These are phyloP conservation scores for Heteronetta atricapilla DNA, from an alignment of 2,113 vertebrate genomes.

Conservation along the genomic window DNA sequence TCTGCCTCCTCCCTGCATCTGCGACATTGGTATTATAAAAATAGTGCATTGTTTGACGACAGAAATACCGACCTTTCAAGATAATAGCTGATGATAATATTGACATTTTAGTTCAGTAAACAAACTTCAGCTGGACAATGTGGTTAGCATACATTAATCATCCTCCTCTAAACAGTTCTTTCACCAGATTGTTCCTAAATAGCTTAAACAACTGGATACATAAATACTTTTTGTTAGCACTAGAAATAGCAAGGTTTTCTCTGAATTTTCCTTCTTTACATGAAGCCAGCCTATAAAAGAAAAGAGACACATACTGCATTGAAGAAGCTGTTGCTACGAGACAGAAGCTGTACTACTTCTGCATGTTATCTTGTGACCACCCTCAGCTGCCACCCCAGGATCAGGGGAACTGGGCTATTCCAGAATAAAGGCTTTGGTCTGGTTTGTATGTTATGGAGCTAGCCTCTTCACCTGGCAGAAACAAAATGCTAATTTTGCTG, in stretches of 20 bases:
- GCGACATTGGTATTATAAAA: conserved; percentile 15
- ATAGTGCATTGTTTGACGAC: not conserved
- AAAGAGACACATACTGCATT: not conserved
- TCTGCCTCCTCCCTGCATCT: not conserved
- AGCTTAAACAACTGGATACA: not conserved
- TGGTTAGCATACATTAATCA: not conserved
- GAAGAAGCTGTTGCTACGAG: not conserved
- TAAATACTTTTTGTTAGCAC: not conserved
- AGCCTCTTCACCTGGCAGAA: not conserved
- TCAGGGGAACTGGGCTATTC: rapidly evolving
- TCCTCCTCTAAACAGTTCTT: not conserved
- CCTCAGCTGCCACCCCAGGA: not conserved
- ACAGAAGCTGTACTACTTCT: not conserved
- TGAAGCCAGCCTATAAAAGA: not conserved
- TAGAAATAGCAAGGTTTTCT: not conserved
- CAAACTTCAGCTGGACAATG: conserved; percentile 15
- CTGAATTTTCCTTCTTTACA: not conserved
- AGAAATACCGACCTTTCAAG: not conserved
- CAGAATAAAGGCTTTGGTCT: not conserved
- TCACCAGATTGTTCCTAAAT: not conserved
- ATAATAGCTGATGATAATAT: not conserved
- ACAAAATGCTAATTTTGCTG: not conserved
- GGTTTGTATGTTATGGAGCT: rapidly evolving
- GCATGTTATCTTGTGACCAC: not conserved
- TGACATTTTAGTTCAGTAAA: conserved; percentile 1